Evolutionary conservation across 2,888 invertebrate species (phyloP), one percentile per base, ranked within the genome.

Genomic region (Coelinius sp.): DNA sequence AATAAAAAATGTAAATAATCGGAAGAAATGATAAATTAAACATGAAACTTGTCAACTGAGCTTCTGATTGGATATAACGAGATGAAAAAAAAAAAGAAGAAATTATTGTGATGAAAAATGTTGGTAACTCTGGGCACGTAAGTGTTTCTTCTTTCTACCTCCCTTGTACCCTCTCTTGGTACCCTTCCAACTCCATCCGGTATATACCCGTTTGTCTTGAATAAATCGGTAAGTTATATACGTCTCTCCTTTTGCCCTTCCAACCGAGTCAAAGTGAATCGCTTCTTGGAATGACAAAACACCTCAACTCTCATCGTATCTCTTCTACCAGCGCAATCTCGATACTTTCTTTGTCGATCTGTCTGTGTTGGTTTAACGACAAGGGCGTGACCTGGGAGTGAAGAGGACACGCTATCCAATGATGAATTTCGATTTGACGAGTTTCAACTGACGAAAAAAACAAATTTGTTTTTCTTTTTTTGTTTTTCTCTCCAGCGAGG

Each of bases 231-330:
- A 80, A 73, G 70, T 78, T 27, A 64, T 35, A 66, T 64, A 70
- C 44, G 41, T 41, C 41, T 41, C 41, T 53, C 53, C 53, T 59
- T 59, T 20, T 59, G 59, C 59, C 59, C 59, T 59, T 59, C 35
- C 59, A 59, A 68, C n/a, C 46, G 67, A 74, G 75, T 73, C 74
- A 69, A 74, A 68, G 73, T 44, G 75, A 79, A 73, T 76, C 69
- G 77, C 76, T 81, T 82, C 82, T 78, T 69, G 73, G 82, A 82
- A 82, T 80, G 79, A 81, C 79, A 80, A 83, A 82, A 81, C 76
- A 68, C 41, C 41, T 41, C 41, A 1, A n/a, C n/a, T n/a, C 70
- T 25, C 44, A 38, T 63, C 49, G 59, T 63, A 27, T 68, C 52
- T 41, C 52, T 59, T 31, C 12, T 31, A 20, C 59, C 31, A 20